phyloP scores from a whole-genome alignment of 2,113 vertebrate genomes.

The Odontophorus gujanensis region DNA sequence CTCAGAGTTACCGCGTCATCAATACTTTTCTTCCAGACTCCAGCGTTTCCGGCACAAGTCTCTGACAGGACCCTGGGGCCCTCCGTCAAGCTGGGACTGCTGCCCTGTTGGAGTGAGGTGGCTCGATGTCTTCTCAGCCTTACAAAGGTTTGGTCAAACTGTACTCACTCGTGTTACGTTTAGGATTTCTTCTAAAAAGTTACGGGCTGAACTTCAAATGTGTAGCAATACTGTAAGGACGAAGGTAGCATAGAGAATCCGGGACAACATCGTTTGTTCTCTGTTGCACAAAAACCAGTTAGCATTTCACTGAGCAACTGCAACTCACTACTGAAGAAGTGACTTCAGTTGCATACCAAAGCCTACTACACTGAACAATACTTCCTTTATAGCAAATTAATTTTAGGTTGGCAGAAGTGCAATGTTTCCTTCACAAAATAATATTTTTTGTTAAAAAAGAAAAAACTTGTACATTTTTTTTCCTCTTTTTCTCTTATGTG shows the following conservation, averaged over 20 bases:
- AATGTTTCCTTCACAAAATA: slow-evolving; percentile 87
- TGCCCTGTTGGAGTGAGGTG: slow-evolving; percentile 81
- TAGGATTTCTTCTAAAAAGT: slow-evolving; percentile 82
- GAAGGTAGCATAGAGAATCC: slow-evolving; percentile 67
- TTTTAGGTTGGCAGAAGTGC: slow-evolving; percentile 91
- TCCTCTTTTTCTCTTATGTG: slow-evolving; percentile 71
- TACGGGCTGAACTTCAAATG: slow-evolving; percentile 81
- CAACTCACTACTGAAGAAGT: slow-evolving; percentile 84
- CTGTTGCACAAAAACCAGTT: slow-evolving; percentile 81
- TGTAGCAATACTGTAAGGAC: slow-evolving; percentile 85
- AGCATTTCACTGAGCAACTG: slow-evolving; percentile 77
- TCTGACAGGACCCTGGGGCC: slow-evolving; percentile 87
- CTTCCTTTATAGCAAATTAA: slow-evolving; percentile 79
- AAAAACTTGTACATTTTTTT: slow-evolving; percentile 74
- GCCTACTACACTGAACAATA: slow-evolving; percentile 78
- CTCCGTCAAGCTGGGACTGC: slow-evolving; percentile 81
- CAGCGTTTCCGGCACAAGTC: slow-evolving; percentile 89
- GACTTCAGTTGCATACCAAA: slow-evolving; percentile 90
- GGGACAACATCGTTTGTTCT: slow-evolving; percentile 67
- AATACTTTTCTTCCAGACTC: slow-evolving; percentile 92
- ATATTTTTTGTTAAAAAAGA: slow-evolving; percentile 72
- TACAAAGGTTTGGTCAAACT: slow-evolving; percentile 88
- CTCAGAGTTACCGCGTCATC: slow-evolving; percentile 89
- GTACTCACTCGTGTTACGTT: slow-evolving; percentile 83
- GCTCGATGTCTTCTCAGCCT: slow-evolving; percentile 82